Conservation (phyloP, 1,140 invertebrate genomes). For the Anthonomus grandis region DNA sequence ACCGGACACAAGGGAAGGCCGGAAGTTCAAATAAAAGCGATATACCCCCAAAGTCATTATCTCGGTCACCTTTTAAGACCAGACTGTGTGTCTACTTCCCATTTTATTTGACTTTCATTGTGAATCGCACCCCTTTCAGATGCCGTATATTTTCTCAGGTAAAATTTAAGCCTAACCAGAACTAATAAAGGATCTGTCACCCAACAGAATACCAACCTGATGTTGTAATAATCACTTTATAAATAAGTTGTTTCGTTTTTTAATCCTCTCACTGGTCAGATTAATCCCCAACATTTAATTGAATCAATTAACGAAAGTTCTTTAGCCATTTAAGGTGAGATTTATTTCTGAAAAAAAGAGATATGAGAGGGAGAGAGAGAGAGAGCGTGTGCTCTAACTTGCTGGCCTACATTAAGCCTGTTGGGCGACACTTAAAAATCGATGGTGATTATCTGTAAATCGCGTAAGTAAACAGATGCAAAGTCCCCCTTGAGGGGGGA, state of each 20-base stretch:
- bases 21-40: conserved; percentile 12
- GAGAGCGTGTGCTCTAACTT: conserved; percentile 11
- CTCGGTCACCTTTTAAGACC: conserved; percentile 12
- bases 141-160: conserved; percentile 9
- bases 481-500: conserved; percentile 9
- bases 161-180: conserved; percentile 8
- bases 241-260: conserved; percentile 13
- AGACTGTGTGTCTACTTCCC: conserved; percentile 6
- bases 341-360: not conserved
- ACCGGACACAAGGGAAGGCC: conserved; percentile 8
- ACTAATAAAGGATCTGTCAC: conserved; percentile 17
- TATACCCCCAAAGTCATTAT: conserved; percentile 16
- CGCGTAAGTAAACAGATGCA: conserved; percentile 28
- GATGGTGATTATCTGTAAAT: conserved; percentile 28
- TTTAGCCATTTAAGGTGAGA: not conserved
- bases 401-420: conserved; percentile 23
- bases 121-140: conserved; percentile 15
- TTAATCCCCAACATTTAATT: not conserved
- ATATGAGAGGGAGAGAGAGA: not conserved
- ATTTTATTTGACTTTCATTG: conserved; percentile 17
- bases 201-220: conserved; percentile 1
- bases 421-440: conserved; percentile 26
- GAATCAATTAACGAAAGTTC: not conserved
- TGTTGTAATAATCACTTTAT: conserved; percentile 17
- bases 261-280: conserved; percentile 3